Evolutionary conservation across 2,797 vertebrate species (phyloP), one percentile per base, ranked within the genome.

Genomic region (Lycodopsis pacificus): DNA sequence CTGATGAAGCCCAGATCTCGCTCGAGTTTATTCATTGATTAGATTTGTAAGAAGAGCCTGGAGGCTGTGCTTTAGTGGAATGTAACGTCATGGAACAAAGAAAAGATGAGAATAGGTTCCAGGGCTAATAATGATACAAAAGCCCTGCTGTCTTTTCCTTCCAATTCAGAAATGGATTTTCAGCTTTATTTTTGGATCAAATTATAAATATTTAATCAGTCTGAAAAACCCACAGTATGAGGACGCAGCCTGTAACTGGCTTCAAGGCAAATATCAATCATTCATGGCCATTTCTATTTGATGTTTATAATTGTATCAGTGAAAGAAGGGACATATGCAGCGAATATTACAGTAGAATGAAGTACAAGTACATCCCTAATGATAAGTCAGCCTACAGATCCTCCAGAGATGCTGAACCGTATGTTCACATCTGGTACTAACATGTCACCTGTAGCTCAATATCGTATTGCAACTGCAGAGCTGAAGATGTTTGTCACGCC

Each of bases 161-260:
- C 73, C 77, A 70, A 88, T 86, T 82, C 82, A 85, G 74, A 88
- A 85, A 93, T 87, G 85, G 77, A 88, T 88, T 73, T 68, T 76
- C 72, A 72, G 75, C 77, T 81, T 87, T 92, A 93, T 94, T 94
- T 93, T 93, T 91, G 84, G 92, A 93, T 89, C 80, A 58, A 82
- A 87, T 76, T 77, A 92, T 94, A 82, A 91, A 95, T 94, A 91
- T 94, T 95, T 94, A 90, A 94, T 92, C 78, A 90, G 85, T 51
- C 85, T 79, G 81, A 57, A 57, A 79, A 88, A 87, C 36, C 48
- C 77, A 83, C 77, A 85, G 86, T 57, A 85, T 85, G 84, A 91
- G 82, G 81, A 88, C 80, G 87, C 81, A 78, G 74, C 62, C 66
- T 80, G 81, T 80, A 80, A 83, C 62, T 71, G 20, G 77, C 81